Evolutionary conservation across 2,888 invertebrate genomes (phyloP).

Genomic region (Lepetodrilus schrolli): DNA sequence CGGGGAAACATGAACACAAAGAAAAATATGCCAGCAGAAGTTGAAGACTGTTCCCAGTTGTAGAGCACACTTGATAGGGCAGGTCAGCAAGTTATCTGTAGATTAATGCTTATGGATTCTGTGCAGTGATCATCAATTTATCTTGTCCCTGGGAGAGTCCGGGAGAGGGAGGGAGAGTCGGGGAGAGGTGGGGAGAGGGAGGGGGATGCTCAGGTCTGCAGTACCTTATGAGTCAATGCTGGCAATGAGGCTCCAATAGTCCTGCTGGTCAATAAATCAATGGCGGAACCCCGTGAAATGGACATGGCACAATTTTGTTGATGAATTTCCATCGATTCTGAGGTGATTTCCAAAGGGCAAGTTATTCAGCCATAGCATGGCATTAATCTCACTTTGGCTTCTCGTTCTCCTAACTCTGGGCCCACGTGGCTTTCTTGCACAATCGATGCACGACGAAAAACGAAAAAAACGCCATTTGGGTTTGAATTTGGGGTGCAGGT

Average conservation of each 20-base stretch:
- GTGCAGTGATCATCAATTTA: constrained; percentile 21
- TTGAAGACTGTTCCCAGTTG: not conserved
- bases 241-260: constrained; percentile 19
- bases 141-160: constrained; percentile 10
- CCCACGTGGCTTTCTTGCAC: not conserved
- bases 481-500: not conserved
- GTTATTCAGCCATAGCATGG: constrained; percentile 2
- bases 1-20: not conserved
- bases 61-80: not conserved
- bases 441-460: constrained; percentile 22
- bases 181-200: constrained; percentile 30
- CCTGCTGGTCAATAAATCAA: constrained; percentile 41
- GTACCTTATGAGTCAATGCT: not conserved
- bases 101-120: constrained; percentile 27
- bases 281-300: constrained; percentile 7
- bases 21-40: not conserved
- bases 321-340: constrained; percentile 40
- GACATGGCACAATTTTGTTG: constrained; percentile 35
- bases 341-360: constrained; percentile 29
- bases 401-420: not conserved
- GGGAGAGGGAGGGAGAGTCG: constrained; percentile 15
- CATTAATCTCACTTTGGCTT: constrained; percentile 18
- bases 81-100: constrained; percentile 5
- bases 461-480: constrained; percentile 9
- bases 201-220: no score